Evolutionary conservation across 1,140 invertebrate genomes (phyloP).

Genomic region (Glossosoma conforme): DNA sequence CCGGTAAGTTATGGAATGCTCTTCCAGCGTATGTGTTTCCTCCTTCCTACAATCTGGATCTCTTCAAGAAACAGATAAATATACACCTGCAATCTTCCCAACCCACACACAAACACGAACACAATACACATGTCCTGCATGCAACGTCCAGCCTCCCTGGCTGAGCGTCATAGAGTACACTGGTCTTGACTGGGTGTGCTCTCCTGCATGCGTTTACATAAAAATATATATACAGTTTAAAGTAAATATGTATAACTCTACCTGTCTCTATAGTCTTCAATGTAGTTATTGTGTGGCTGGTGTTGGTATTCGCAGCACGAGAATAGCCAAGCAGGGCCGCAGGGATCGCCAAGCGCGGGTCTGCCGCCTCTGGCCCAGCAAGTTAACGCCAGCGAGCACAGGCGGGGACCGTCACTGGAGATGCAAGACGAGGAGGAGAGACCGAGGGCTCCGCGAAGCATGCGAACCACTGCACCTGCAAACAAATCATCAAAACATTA

Average conservation of each 20-base stretch:
- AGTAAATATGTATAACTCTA: conserved; percentile 2
- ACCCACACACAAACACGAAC: too few species aligned
- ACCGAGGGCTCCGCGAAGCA: conserved; percentile 12
- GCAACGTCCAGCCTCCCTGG: too few species aligned
- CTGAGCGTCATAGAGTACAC: too few species aligned
- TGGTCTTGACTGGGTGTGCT: neutral
- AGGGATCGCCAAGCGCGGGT: conserved; percentile 49
- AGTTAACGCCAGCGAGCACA: conserved; percentile 63
- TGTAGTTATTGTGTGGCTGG: conserved; percentile 20
- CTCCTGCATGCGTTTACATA: neutral
- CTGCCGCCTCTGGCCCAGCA: conserved; percentile 67
- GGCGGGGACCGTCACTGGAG: conserved; percentile 50
- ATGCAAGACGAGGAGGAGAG: conserved; percentile 48
- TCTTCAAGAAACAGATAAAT: too few species aligned
- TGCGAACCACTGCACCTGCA: neutral
- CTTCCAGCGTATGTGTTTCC: too few species aligned
- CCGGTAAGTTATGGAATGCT: too few species aligned
- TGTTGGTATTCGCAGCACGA: conserved; percentile 52
- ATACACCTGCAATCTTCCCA: too few species aligned
- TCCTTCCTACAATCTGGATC: too few species aligned
- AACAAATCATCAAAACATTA: too few species aligned
- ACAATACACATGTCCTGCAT: too few species aligned
- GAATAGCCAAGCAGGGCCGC: conserved; percentile 62
- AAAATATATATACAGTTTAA: neutral
- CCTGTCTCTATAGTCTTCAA: conserved; percentile 1